Conservation (phyloP, 37 sponge, comb jelly and placozoan genomes). For the Halisarca cf. caerulea region DNA sequence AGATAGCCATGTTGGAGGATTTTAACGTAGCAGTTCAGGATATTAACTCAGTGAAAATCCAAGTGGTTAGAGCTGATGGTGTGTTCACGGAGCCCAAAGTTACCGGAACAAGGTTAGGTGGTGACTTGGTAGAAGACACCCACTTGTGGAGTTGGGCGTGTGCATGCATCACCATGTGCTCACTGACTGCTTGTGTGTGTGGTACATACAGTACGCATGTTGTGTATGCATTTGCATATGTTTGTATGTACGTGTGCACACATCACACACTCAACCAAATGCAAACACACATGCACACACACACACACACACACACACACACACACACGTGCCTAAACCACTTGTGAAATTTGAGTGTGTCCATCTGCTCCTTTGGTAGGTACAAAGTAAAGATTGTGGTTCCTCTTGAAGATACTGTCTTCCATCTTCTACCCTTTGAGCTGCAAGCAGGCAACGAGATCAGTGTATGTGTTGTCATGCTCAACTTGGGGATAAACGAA, state of each 20-base stretch:
- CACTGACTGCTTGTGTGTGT: too few relatives aligned
- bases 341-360: background rate
- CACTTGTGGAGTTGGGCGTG: too few relatives aligned
- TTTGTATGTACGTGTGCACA: too few relatives aligned
- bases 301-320: conserved; percentile 2
- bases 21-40: conserved; percentile 73
- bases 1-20: conserved; percentile 93
- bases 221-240: too few relatives aligned
- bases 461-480: conserved; percentile 66
- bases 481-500: conserved; percentile 95
- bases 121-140: too few relatives aligned
- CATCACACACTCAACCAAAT: too few relatives aligned
- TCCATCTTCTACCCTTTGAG: conserved; percentile 70
- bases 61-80: conserved; percentile 25
- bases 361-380: conserved; percentile 19
- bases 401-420: conserved; percentile 61
- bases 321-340: too few relatives aligned
- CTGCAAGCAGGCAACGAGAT: conserved; percentile 78
- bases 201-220: too few relatives aligned
- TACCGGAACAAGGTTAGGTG: background rate
- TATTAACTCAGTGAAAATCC: conserved; percentile 58
- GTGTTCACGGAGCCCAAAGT: background rate
- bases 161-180: too few relatives aligned
- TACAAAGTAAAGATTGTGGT: conserved; percentile 73
- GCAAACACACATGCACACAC: too few relatives aligned